phyloP scores from a whole-genome alignment of 2,113 vertebrate species.

The Daboia siamensis region DNA sequence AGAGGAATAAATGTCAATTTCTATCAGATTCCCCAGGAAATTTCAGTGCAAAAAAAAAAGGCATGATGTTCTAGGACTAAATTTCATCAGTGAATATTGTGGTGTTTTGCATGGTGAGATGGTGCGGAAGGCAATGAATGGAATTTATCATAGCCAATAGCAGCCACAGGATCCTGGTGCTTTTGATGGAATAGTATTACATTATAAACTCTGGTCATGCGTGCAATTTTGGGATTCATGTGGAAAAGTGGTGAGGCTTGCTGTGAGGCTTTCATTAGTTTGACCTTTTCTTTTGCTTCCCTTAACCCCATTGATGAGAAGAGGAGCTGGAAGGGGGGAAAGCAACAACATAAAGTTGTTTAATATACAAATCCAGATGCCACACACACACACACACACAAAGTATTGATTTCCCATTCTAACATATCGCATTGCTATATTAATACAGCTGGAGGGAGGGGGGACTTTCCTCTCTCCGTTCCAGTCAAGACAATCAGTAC shows the following conservation, averaged over 20 bases:
- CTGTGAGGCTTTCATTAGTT: background rate
- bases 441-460: background rate
- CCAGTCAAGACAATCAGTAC: background rate
- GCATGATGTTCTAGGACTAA: background rate
- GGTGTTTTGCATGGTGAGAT: background rate
- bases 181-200: background rate
- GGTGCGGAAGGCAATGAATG: background rate
- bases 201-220: background rate
- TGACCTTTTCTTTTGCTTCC: background rate
- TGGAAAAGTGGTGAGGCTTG: background rate
- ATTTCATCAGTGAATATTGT: background rate
- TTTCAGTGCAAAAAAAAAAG: background rate
- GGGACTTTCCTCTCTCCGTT: background rate
- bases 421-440: background rate
- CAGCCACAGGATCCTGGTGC: background rate
- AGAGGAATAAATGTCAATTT: background rate
- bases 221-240: background rate
- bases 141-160: background rate
- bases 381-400: background rate
- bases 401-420: background rate
- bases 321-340: background rate
- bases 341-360: background rate
- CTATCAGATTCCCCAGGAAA: background rate
- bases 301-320: background rate
- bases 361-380: background rate